Conservation (phyloP, 2,888 invertebrate species). For the Elysia crispata region DNA sequence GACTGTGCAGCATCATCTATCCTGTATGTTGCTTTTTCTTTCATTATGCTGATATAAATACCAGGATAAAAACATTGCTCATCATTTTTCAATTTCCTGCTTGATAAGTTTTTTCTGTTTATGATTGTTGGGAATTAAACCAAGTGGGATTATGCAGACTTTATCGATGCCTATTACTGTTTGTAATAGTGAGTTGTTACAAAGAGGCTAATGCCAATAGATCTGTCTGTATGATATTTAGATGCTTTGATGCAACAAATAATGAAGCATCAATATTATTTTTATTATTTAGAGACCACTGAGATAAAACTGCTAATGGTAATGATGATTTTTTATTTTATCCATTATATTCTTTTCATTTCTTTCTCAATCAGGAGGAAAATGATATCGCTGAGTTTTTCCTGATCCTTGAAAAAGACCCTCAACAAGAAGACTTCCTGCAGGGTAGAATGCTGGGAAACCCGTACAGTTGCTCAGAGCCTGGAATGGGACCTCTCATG, state of each 20-base stretch:
- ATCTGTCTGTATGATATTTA: background rate
- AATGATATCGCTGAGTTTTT: conserved; percentile 98
- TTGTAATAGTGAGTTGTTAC: background rate
- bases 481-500: conserved; percentile 97
- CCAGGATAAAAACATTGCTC: no score
- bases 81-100: background rate
- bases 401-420: conserved; percentile 97
- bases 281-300: no score
- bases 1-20: conserved; percentile 97
- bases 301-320: no score
- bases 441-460: conserved; percentile 98
- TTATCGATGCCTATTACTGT: background rate
- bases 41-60: no score
- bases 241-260: background rate
- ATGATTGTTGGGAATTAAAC: background rate
- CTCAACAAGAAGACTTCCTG: conserved; percentile 98
- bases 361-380: conserved; percentile 83
- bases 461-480: conserved; percentile 95
- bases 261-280: no score
- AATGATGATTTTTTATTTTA: no score
- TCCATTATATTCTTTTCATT: background rate
- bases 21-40: conserved; percentile 79
- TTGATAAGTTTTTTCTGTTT: background rate
- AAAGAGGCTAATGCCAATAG: background rate
- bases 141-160: no score